Evolutionary conservation across 2,797 vertebrate genomes (phyloP).

Genomic region (Coregonus sp.): DNA sequence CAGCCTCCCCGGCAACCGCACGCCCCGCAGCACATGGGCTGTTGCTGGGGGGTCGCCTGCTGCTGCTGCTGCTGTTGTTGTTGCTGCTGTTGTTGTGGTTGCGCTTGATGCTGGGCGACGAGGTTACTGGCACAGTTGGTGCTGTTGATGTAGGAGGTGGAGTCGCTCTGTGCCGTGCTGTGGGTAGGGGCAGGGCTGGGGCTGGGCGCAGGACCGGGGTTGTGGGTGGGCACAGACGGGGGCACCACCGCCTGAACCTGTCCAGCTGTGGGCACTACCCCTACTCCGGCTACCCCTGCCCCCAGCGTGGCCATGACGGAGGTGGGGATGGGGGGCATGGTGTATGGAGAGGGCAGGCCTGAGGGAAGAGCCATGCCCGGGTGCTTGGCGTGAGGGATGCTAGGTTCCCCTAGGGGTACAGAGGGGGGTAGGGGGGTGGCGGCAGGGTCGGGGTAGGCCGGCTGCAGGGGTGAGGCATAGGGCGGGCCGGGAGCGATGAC

Average conservation of each 20-base stretch:
- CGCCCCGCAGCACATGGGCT: constrained; percentile 66
- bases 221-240: constrained; percentile 85
- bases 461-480: constrained; percentile 66
- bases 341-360: constrained; percentile 61
- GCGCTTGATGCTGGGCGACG: neutral
- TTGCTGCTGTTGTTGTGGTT: constrained; percentile 68
- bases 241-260: constrained; percentile 75
- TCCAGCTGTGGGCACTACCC: constrained; percentile 60
- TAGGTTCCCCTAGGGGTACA: constrained; percentile 76
- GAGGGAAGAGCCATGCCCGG: constrained; percentile 50
- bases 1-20: constrained; percentile 75
- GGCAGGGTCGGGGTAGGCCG: constrained; percentile 67
- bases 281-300: constrained; percentile 31
- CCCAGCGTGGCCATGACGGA: constrained; percentile 50
- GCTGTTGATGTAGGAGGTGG: constrained; percentile 83
- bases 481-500: constrained; percentile 78
- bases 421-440: constrained; percentile 72
- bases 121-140: constrained; percentile 53
- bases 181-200: constrained; percentile 86
- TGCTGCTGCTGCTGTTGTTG: constrained; percentile 71
- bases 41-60: constrained; percentile 68
- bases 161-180: constrained; percentile 88
- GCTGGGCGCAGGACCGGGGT: constrained; percentile 86
- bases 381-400: constrained; percentile 51
- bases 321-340: constrained; percentile 44